A percentile compares a stretch with the other conserved stretches of the same genome.
These are phyloP conservation scores for Epizoanthus scotinus DNA, from an alignment of 92 coral and sea anemone genomes.

Conservation along the genomic window DNA sequence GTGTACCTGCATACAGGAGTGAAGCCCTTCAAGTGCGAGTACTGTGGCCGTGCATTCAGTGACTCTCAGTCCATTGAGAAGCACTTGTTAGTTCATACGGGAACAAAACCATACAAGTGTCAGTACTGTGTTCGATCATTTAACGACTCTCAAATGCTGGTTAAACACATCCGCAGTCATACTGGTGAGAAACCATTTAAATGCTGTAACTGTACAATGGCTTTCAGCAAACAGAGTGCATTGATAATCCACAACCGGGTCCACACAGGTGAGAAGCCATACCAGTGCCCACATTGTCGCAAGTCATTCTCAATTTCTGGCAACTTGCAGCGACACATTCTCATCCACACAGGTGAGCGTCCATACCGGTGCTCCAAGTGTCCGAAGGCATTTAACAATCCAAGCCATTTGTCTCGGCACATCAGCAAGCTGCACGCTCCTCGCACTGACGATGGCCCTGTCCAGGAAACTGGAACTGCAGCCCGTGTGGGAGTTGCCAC, in stretches of 20 bases:
- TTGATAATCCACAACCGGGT: slow-evolving; percentile 93
- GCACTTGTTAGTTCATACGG: slow-evolving; percentile 81
- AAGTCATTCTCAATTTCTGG: slow-evolving; percentile 94
- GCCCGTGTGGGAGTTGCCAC: slow-evolving; percentile 14
- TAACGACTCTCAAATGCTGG: slow-evolving; percentile 86
- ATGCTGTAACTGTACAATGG: slow-evolving; percentile 92
- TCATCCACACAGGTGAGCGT: slow-evolving; percentile 94
- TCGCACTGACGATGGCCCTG: slow-evolving; percentile 42
- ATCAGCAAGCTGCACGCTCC: slow-evolving; percentile 89
- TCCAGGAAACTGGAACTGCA: not conserved
- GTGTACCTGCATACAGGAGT: slow-evolving; percentile 88
- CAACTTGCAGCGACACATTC: slow-evolving; percentile 88
- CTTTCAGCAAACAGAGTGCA: slow-evolving; percentile 95
- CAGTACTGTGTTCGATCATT: slow-evolving; percentile 92
- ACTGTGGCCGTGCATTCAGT: slow-evolving; percentile 85
- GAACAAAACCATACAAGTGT: slow-evolving; percentile 84
- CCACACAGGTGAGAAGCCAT: slow-evolving; percentile 95
- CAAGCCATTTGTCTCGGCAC: slow-evolving; percentile 93
- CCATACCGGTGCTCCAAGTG: slow-evolving; percentile 93
- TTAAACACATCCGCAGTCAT: slow-evolving; percentile 93
- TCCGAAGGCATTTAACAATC: slow-evolving; percentile 91
- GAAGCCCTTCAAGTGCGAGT: slow-evolving; percentile 93
- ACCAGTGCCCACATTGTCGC: slow-evolving; percentile 81
- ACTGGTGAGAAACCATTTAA: slow-evolving; percentile 98
- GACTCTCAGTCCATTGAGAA: slow-evolving; percentile 91